Conservation (phyloP, 1,140 invertebrate species). For the Coboldia fuscipes region DNA sequence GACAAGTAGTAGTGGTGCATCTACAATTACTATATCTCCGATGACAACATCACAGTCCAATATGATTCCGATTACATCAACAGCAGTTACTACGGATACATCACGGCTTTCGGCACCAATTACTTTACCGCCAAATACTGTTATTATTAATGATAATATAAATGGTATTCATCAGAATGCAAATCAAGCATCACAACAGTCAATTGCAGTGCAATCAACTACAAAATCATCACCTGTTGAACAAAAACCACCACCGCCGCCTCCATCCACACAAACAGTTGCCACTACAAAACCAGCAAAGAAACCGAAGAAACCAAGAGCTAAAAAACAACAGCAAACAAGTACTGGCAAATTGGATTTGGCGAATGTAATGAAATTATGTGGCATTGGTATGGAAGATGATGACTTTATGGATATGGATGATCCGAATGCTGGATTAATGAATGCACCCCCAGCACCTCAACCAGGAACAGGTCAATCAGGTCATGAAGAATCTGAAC, state of each 20-base stretch:
- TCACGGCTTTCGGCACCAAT: conserved; percentile 13
- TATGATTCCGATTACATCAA: not conserved
- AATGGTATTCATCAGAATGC: not conserved
- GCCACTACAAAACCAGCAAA: conserved; percentile 1
- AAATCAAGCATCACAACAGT: not conserved
- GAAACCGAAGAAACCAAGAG: conserved; percentile 4
- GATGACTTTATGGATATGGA: conserved; percentile 14
- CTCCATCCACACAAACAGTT: not conserved
- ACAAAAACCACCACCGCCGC: not conserved
- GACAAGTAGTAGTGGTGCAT: not conserved
- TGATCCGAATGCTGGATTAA: no score
- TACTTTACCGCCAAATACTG: conserved; percentile 1
- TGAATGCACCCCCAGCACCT: not conserved
- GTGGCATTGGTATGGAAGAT: conserved; percentile 20
- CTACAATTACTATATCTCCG: not conserved
- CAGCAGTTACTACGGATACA: conserved; percentile 15
- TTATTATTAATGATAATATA: not conserved
- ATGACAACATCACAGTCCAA: not conserved
- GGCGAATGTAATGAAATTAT: conserved; percentile 31
- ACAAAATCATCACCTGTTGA: no score
- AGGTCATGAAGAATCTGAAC: conserved; percentile 7
- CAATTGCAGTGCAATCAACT: not conserved
- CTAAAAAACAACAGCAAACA: conserved; percentile 3
- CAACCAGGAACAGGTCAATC: conserved; percentile 1
- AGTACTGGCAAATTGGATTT: conserved; percentile 26